Evolutionary conservation across 37 sponge, comb jelly and placozoan genomes (phyloP).

Genomic region (Chondrilla cf. caribensis): DNA sequence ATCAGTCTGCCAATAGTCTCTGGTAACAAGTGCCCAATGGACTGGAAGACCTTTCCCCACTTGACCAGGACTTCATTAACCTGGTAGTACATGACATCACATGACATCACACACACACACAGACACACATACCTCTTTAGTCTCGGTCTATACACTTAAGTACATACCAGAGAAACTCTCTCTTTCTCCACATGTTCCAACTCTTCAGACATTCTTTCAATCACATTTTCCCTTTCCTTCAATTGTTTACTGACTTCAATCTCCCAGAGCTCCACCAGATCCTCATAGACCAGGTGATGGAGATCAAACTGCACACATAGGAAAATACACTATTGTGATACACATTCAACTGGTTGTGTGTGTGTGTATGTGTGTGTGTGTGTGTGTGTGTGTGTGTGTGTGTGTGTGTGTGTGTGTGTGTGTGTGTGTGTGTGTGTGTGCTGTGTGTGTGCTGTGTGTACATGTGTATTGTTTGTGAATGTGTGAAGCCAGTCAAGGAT

Average conservation of each 20-base stretch:
- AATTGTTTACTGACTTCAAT: neutral
- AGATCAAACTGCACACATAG: neutral
- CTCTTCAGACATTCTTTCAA: neutral
- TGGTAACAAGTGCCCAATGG: slow-evolving; percentile 42
- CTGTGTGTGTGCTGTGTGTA: too few species aligned
- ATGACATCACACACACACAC: neutral
- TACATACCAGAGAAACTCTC: neutral
- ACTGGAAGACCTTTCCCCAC: slow-evolving; percentile 23
- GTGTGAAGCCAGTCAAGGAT: slow-evolving; percentile 5
- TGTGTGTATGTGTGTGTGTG: slow-evolving; percentile 15
- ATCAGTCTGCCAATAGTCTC: slow-evolving; percentile 44
- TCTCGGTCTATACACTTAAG: too few species aligned
- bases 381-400: slow-evolving; percentile 10
- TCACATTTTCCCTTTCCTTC: neutral
- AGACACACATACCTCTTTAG: neutral
- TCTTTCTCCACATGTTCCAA: neutral
- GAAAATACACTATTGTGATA: too few species aligned
- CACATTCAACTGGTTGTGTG: neutral
- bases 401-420: slow-evolving; percentile 13
- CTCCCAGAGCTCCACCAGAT: slow-evolving; percentile 16
- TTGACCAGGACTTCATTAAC: slow-evolving; percentile 16
- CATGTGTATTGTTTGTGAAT: too few species aligned
- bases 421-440: neutral
- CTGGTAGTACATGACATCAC: slow-evolving; percentile 14
- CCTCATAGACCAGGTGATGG: neutral